Conservation (phyloP, 1,140 invertebrate genomes). For the Pogonognathellus flavescens region DNA sequence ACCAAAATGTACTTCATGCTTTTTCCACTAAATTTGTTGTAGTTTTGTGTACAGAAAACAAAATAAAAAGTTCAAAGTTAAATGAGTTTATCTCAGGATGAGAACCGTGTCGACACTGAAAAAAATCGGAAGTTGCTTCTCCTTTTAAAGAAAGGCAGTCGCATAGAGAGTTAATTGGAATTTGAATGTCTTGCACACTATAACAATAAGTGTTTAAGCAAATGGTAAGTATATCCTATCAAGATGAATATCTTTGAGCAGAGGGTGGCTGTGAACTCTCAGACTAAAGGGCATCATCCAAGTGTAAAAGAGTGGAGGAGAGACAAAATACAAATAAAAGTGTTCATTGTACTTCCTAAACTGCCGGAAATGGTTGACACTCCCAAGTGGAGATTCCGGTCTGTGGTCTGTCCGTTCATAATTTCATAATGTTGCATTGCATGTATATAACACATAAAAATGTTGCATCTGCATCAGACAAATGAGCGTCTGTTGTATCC, state of each 20-base stretch:
- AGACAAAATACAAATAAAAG: background rate
- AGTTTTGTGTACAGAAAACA: background rate
- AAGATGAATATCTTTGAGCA: background rate
- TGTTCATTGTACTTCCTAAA: background rate
- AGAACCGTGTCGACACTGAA: constrained; percentile 17
- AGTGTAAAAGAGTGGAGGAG: background rate
- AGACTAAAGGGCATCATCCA: too few relatives aligned
- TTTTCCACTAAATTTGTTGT: background rate
- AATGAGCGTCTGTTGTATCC: background rate
- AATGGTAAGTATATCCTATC: background rate
- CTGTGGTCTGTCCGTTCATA: constrained; percentile 36
- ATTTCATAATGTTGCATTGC: constrained; percentile 6
- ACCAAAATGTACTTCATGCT: constrained; percentile 4
- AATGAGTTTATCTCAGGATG: constrained; percentile 28
- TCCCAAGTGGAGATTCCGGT: constrained; percentile 32
- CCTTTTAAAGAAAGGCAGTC: constrained; percentile 29
- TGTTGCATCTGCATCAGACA: background rate
- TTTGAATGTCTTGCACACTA: too few relatives aligned
- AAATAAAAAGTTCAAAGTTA: constrained; percentile 20
- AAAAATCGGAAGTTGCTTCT: constrained; percentile 48
- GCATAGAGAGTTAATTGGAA: background rate
- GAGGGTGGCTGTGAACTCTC: background rate
- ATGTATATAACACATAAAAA: background rate
- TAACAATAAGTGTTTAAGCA: background rate
- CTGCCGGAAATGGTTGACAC: constrained; percentile 39